phyloP scores from a whole-genome alignment of 2,113 vertebrate genomes.

The Candoia aspera region DNA sequence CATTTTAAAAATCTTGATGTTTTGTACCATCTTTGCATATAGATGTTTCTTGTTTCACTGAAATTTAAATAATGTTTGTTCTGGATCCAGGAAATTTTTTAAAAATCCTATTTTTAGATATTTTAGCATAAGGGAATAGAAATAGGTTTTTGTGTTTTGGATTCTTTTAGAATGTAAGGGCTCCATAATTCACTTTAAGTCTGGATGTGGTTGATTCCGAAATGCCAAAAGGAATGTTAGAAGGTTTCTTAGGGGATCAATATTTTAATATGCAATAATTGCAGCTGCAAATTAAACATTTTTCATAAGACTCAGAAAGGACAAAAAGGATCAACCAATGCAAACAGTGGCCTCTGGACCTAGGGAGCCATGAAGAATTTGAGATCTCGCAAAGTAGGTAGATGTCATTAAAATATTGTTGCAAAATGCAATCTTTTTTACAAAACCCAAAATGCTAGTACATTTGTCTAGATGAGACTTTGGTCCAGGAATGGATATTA shows the following conservation, averaged over 20 bases:
- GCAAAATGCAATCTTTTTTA: conserved; percentile 63
- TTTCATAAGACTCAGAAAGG: conserved; percentile 64
- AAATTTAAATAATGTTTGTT: not conserved
- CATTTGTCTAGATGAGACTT: conserved; percentile 60
- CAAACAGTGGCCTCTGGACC: conserved; percentile 68
- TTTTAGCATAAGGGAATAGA: not conserved
- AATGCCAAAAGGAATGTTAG: conserved; percentile 75
- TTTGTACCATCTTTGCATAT: conserved; percentile 23
- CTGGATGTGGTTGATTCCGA: conserved; percentile 68
- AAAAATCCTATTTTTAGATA: conserved; percentile 4
- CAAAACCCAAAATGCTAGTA: conserved; percentile 62
- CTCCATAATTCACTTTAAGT: conserved; percentile 64
- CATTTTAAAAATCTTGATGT: conserved; percentile 28
- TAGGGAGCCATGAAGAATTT: conserved; percentile 68
- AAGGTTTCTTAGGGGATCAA: conserved; percentile 76
- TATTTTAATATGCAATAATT: conserved; percentile 82
- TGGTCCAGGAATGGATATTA: conserved; percentile 56
- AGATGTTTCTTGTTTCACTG: not conserved
- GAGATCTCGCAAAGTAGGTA: conserved; percentile 61
- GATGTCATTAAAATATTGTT: conserved; percentile 65
- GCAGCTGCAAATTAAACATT: conserved; percentile 75
- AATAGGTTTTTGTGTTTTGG: conserved; percentile 23
- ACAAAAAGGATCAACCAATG: conserved; percentile 69
- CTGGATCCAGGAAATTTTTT: not conserved
- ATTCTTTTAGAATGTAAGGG: conserved; percentile 59